Evolutionary conservation across 2,113 vertebrate species (phyloP).

Genomic region (Acanthochromis polyacanthus): DNA sequence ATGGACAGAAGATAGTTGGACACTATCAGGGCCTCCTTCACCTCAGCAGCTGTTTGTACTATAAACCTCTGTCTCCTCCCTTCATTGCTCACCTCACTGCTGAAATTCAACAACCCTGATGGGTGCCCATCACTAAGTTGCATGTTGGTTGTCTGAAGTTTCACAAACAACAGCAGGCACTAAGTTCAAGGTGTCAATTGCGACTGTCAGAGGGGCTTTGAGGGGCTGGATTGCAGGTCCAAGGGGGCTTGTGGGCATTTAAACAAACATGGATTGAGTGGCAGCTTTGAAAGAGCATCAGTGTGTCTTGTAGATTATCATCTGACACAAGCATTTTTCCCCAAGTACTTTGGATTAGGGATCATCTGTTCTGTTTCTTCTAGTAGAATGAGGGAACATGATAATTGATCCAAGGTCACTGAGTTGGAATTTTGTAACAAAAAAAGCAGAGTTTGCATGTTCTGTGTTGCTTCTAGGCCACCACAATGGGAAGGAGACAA

Average conservation of each 20-base stretch:
- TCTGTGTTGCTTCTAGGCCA: not conserved
- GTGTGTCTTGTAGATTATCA: slow-evolving; percentile 1
- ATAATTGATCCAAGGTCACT: not conserved
- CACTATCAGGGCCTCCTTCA: slow-evolving; percentile 2
- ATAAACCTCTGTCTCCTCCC: not conserved
- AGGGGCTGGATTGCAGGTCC: not conserved
- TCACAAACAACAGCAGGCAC: slow-evolving; percentile 15
- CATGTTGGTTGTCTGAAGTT: not conserved
- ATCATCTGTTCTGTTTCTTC: not conserved
- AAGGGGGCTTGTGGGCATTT: slow-evolving; percentile 37
- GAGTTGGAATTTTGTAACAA: not conserved
- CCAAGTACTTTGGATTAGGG: not conserved
- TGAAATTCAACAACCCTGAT: slow-evolving; percentile 27
- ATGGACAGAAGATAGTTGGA: slow-evolving; percentile 13
- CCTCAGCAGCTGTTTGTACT: slow-evolving; percentile 35
- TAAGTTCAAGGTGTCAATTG: slow-evolving; percentile 29
- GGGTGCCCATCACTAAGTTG: slow-evolving; percentile 21
- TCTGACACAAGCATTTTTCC: slow-evolving; percentile 14
- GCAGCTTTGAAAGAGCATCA: slow-evolving; percentile 20
- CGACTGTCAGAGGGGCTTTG: not conserved
- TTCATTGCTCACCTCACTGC: not conserved
- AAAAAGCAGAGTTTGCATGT: not conserved
- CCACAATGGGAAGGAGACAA: not conserved
- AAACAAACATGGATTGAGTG: slow-evolving; percentile 34
- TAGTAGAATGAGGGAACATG: no score